Percentiles rank a stretch among this genome's conserved stretches.
Evolutionary conservation across 1,140 invertebrate genomes (phyloP).

Genomic region (Solenopsis fugax): DNA sequence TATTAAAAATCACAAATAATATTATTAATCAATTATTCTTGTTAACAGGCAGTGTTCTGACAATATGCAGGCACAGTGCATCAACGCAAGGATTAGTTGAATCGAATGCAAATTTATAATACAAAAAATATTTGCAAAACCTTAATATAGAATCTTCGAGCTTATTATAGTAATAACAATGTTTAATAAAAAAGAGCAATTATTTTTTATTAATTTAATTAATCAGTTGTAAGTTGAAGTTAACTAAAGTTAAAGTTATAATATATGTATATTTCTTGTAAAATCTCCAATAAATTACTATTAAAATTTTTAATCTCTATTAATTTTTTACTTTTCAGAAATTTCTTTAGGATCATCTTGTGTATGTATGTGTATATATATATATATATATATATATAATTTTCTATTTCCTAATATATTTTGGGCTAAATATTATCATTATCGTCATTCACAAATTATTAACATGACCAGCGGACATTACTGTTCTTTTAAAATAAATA

Average conservation of each 20-base stretch:
- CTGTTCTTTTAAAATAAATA: not conserved
- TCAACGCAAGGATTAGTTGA: slow-evolving; percentile 25
- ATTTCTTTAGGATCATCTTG: too few relatives aligned
- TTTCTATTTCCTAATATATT: too few relatives aligned
- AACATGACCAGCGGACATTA: not conserved
- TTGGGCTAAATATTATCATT: not conserved
- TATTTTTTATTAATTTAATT: slow-evolving; percentile 3
- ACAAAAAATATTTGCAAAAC: not conserved
- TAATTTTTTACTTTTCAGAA: not conserved
- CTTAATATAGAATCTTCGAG: not conserved
- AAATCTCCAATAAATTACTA: slow-evolving; percentile 31
- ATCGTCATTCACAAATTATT: not conserved
- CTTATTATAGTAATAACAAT: not conserved
- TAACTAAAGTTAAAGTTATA: not conserved
- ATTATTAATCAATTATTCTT: slow-evolving; percentile 5
- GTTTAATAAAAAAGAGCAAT: not conserved
- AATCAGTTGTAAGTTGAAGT: not conserved
- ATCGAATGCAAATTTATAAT: not conserved
- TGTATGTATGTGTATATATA: too few relatives aligned
- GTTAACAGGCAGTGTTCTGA: not conserved
- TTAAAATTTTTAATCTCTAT: slow-evolving; percentile 18
- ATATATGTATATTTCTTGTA: not conserved
- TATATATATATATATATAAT: too few relatives aligned
- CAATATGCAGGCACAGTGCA: not conserved
- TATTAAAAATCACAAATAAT: not conserved